Evolutionary conservation across 2,797 vertebrate species (phyloP).

Genomic region (Lacerta viridis): DNA sequence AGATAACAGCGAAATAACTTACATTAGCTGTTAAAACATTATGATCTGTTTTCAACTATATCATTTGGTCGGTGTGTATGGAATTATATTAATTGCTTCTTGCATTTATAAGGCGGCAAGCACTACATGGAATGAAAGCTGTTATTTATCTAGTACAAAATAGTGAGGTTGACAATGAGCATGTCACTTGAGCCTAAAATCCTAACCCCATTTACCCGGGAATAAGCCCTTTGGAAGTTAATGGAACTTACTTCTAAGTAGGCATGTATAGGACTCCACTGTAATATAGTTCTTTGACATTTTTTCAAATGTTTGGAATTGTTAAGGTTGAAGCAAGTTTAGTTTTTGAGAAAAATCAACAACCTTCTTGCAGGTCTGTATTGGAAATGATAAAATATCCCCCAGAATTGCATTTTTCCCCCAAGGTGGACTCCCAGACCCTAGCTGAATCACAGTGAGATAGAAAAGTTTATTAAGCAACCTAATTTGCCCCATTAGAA

Average conservation of each 20-base stretch:
- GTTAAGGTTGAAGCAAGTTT: not conserved
- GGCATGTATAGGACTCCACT: no score
- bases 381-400: not conserved
- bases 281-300: slow-evolving; percentile 5
- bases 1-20: slow-evolving; percentile 19
- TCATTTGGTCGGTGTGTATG: not conserved
- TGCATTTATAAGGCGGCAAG: slow-evolving; percentile 39
- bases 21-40: slow-evolving; percentile 7
- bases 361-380: not conserved
- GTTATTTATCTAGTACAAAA: slow-evolving; percentile 49
- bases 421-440: not conserved
- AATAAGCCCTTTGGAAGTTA: no score
- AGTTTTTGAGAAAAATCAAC: not conserved
- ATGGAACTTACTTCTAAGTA: no score
- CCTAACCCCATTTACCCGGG: no score
- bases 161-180: not conserved
- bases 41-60: not conserved
- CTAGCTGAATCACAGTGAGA: not conserved
- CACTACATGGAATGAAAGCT: not conserved
- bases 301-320: not conserved
- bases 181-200: not conserved
- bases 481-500: not conserved
- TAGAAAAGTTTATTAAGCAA: not conserved
- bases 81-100: slow-evolving; percentile 36
- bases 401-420: not conserved